Conservation (phyloP, 2,888 invertebrate species). For the Enoplolaimus lenunculus region DNA sequence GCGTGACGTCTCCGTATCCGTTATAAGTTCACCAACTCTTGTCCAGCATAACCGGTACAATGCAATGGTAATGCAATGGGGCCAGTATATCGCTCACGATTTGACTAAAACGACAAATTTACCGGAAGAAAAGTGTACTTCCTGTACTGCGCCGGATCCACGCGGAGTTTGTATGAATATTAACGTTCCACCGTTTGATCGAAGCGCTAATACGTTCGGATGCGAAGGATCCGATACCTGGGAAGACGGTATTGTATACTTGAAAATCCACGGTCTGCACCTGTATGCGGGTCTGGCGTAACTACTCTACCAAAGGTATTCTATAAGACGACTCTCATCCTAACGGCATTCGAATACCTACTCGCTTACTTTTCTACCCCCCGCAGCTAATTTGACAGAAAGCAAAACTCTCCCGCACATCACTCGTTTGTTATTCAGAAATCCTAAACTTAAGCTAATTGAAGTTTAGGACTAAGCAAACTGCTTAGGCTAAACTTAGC, state of each 20-base stretch:
- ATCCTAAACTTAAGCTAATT: no score
- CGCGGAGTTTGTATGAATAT: not conserved
- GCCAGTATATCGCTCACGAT: slow-evolving; percentile 23
- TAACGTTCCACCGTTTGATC: not conserved
- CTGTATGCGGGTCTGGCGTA: slow-evolving; percentile 9
- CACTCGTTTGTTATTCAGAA: no score
- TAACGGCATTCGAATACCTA: no score
- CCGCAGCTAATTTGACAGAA: no score
- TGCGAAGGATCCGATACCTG: not conserved
- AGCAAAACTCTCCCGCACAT: no score
- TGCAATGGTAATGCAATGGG: slow-evolving; percentile 25
- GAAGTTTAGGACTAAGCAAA: no score
- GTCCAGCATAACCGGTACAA: slow-evolving; percentile 24
- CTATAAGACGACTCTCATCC: no score
- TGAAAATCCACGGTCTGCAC: not conserved
- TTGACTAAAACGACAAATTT: slow-evolving; percentile 27
- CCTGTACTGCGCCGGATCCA: slow-evolving; percentile 28
- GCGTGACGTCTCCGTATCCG: not conserved
- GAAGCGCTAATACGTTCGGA: not conserved
- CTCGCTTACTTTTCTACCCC: no score
- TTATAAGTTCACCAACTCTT: not conserved
- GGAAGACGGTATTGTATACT: not conserved
- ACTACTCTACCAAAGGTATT: no score
- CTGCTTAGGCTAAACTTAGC: no score
- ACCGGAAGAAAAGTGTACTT: slow-evolving; percentile 35